Evolutionary conservation across 2,888 invertebrate genomes (phyloP), one percentile per base, ranked within the genome.

Genomic region (Hydrotaea diabolus): DNA sequence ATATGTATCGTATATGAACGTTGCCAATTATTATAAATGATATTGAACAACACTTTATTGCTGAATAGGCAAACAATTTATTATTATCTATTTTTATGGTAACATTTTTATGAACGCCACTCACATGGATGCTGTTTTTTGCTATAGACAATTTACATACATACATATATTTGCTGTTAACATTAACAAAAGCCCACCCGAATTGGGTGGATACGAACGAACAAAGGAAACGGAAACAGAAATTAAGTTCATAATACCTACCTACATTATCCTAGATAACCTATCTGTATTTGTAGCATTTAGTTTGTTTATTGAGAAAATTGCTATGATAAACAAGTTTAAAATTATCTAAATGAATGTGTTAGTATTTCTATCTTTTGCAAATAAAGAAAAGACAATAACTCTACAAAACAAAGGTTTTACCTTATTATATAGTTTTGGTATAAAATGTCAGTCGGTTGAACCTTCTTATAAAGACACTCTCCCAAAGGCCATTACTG

Each of bases 341-440:
- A 15, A n/a, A 71, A 75, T 72, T 55, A 23, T 43, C 17, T 31
- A 11, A 64, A 69, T 73, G 81, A 72, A 74, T 80, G 77, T 77
- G 77, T 77, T 80, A 77, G 77, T 77, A 46, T 80, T 69, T 80
- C 76, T 46, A 21, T 74, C 66, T 77, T 77, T 77, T 74, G 53
- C 31, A 80, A 46, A 85, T 80, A 82, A 85, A 31, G n/a, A n/a
- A 66, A 82, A 81, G 85, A 82, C 85, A 85, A 85, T 85, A 85
- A 85, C 77, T 80, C 31, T 2, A 31, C 2, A 2, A 2, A 39
- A 39, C 39, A 39, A 39, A 39, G n/a, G 31, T 31, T 31, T 31
- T 31, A 31, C 7, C 7, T 31, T 7, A n/a, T n/a, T n/a, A n/a
- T n/a, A n/a, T n/a, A n/a, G n/a, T n/a, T n/a, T n/a, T n/a, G n/a